Evolutionary conservation across 2,113 vertebrate genomes (phyloP).

Genomic region (Cinclus mexicanus): DNA sequence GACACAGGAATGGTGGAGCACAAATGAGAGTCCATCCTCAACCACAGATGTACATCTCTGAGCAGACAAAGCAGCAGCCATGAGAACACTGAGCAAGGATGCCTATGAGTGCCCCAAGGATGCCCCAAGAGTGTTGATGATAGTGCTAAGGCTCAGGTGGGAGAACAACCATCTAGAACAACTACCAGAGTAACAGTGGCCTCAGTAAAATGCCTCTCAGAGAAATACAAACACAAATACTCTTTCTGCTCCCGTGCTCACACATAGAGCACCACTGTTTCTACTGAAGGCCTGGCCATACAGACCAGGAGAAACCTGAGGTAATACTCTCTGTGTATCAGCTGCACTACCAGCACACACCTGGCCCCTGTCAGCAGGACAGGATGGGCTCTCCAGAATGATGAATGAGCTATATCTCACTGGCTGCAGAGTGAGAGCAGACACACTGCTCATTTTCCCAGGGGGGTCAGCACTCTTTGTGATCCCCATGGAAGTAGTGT

Average conservation of each 20-base stretch:
- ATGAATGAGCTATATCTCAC: fast-evolving
- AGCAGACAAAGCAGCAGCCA: background rate
- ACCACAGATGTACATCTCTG: background rate
- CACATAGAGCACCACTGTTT: background rate
- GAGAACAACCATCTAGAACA: background rate
- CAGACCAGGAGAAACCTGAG: background rate
- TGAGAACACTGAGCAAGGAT: background rate
- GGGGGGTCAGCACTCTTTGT: background rate
- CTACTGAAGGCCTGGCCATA: background rate
- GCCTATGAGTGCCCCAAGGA: no score
- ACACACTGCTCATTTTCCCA: background rate
- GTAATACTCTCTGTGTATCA: background rate
- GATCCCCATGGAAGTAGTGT: fast-evolving
- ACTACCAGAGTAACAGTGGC: background rate
- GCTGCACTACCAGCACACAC: background rate
- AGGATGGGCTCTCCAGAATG: background rate
- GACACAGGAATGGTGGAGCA: background rate
- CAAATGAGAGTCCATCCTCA: background rate
- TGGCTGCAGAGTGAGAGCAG: background rate
- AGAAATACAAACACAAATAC: background rate
- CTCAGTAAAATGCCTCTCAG: background rate
- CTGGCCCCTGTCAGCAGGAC: background rate
- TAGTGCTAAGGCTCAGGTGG: background rate
- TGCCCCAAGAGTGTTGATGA: background rate
- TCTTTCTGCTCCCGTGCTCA: background rate